Conservation (phyloP, 2,888 invertebrate genomes). For the Nemapogon koenigi region DNA sequence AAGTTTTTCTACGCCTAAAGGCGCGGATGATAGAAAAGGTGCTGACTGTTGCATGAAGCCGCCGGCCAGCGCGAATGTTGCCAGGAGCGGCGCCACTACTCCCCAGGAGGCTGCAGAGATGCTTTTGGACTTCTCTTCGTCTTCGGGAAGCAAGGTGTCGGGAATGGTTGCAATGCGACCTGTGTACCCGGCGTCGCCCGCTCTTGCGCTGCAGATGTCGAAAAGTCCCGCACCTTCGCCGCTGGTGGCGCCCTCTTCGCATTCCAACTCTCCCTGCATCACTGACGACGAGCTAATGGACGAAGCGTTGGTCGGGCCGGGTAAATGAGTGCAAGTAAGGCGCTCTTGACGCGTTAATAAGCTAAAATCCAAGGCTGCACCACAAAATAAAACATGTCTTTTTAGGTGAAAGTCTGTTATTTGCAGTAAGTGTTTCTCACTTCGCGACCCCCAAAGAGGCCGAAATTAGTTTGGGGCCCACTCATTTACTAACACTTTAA, state of each 20-base stretch:
- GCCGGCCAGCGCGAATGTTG: constrained; percentile 45
- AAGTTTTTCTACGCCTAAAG: constrained; percentile 51
- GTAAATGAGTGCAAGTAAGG: constrained; percentile 76
- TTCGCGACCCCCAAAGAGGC: too few species aligned
- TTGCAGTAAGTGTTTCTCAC: too few species aligned
- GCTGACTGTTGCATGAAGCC: constrained; percentile 56
- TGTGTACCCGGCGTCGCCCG: constrained; percentile 69
- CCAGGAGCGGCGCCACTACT: constrained; percentile 49
- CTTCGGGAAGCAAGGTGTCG: constrained; percentile 62
- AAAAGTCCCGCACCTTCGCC: constrained; percentile 79
- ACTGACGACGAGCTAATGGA: constrained; percentile 93
- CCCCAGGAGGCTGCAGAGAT: constrained; percentile 70
- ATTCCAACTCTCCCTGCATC: constrained; percentile 78
- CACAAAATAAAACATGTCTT: too few species aligned
- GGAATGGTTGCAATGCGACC: constrained; percentile 62
- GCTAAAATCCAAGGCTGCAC: too few species aligned
- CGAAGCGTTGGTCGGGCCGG: constrained; percentile 81
- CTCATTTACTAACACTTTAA: too few species aligned
- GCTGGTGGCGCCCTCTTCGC: constrained; percentile 70
- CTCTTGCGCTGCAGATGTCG: constrained; percentile 77
- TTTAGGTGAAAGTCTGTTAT: too few species aligned
- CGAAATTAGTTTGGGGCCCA: too few species aligned
- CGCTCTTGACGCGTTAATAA: too few species aligned
- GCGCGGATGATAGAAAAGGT: constrained; percentile 50
- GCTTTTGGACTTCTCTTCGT: constrained; percentile 70